Evolutionary conservation across 1,140 invertebrate genomes (phyloP), one percentile per base, ranked within the genome.

Genomic region (Hycleus phaleratus): DNA sequence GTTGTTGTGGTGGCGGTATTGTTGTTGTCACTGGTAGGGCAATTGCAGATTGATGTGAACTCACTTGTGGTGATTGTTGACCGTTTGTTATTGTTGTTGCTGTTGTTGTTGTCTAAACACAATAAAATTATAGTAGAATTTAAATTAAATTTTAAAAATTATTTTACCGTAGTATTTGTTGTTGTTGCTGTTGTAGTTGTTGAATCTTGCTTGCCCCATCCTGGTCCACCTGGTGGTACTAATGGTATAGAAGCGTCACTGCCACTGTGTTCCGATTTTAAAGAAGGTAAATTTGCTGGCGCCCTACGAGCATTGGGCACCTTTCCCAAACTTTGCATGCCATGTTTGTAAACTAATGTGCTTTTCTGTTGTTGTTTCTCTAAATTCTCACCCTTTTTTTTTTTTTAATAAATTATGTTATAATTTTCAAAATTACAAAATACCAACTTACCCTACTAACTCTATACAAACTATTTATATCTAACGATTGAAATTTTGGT

Each of bases 281-380:
- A 81, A 85, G 93, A 96, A 76, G 95, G 94, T 79, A 97, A 81
- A 85, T 96, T 95, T 74, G 91, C 93, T 77, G 95, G 95, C 78
- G 93, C 91, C 76, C 94, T 88, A 78, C 94, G 87, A 76, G 90
- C 88, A 77, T 86, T 91, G 75, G 90, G 91, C 78, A 97, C 91
- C 87, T 96, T 97, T 81, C 94, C 93, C 85, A 97, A 85, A 80
- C 85, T 92, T 90, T 96, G 93, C 85, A 97, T 91, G 83, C 94
- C 94, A 95, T 96, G 92, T 90, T 95, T 95, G 71, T 71, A 69
- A 44, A 84, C 84, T 80, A 87, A 80, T 82, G 90, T 85, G 78
- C 87, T 92, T 80, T 90, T 91, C 71, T 89, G 87, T 74, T 87
- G 86, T 70, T 87, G 86, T 72, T 88, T 86, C 78, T 92, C 89